Base-by-base conservation (phyloP, 2,113 vertebrate species). In the Solea senegalensis region DNA sequence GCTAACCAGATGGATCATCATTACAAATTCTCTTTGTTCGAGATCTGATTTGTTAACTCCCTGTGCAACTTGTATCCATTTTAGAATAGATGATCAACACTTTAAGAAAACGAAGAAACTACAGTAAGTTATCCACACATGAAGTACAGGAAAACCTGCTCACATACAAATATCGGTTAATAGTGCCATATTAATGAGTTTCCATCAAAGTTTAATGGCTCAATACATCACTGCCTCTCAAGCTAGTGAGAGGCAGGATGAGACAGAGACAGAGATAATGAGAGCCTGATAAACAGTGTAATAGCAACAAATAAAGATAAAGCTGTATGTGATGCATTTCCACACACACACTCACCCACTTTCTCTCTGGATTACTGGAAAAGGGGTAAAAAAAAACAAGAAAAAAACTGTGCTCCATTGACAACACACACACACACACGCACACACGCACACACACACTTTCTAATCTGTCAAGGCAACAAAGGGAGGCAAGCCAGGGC, bases 401-500 rank as follows among this genome's bases (percentile, higher is more conserved):
- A 58, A 73, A 57, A 71, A 86, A 78, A 53, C 45, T 4, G 49
- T 45, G 55, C 63, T 44, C 50, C 2, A 40, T 58, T 64, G 65
- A 82, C 61, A 54, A 50, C 49, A n/a, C 14, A 50, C 49, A 50
- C 14, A 50, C 72, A 76, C 59, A 74, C 78, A 83, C 71, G 58
- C 70, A 76, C 57, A 60, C 45, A 16, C 56, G 58, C 46, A 13
- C 59, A 55, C 69, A 72, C 52, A 67, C 68, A 14, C 62, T 62
- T 21, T 13, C 85, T 88, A 88, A 89, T 91, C 87, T 90, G 88
- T 90, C 86, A 90, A 70, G 49, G 76, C 65, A 72, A 90, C 88
- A 90, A 91, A 91, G 56, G 76, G 77, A 89, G 74, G 72, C 82
- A 88, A 82, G 60, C 74, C 70, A 78, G 79, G 82, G 86, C 77